Evolutionary conservation across 2,888 invertebrate species (phyloP).

Genomic region (Adelognathus sp.): DNA sequence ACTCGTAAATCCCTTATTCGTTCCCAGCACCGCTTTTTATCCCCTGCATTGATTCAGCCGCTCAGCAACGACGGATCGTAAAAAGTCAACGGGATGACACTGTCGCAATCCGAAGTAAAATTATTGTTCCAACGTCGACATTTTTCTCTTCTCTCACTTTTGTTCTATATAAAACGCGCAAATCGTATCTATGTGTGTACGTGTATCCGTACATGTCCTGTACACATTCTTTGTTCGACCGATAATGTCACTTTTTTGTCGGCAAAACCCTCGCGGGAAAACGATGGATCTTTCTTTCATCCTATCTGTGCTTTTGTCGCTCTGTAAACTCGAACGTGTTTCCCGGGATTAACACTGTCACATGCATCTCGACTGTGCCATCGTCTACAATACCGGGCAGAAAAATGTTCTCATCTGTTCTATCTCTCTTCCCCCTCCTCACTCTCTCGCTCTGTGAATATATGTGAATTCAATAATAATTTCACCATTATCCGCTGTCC

Average conservation of each 20-base stretch:
- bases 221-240: slow-evolving; percentile 21
- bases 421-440: neutral
- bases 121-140: slow-evolving; percentile 57
- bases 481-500: neutral
- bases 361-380: neutral
- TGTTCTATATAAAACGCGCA: no score
- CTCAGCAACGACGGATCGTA: slow-evolving; percentile 45
- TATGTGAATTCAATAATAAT: slow-evolving; percentile 10
- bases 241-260: slow-evolving; percentile 49
- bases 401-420: neutral
- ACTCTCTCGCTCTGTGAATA: neutral
- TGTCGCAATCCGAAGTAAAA: slow-evolving; percentile 50
- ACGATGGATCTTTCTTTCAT: slow-evolving; percentile 47
- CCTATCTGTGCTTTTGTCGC: neutral
- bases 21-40: neutral
- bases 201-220: slow-evolving; percentile 7
- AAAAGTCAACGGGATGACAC: slow-evolving; percentile 56
- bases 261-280: slow-evolving; percentile 1
- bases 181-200: no score
- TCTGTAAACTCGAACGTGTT: neutral
- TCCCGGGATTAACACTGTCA: slow-evolving; percentile 28
- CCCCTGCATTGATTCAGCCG: slow-evolving; percentile 24
- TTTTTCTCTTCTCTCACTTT: no score
- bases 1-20: slow-evolving; percentile 6
- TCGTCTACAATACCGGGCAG: neutral